Evolutionary conservation across 1,140 invertebrate species (phyloP).

Genomic region (Aleiodes sp.): DNA sequence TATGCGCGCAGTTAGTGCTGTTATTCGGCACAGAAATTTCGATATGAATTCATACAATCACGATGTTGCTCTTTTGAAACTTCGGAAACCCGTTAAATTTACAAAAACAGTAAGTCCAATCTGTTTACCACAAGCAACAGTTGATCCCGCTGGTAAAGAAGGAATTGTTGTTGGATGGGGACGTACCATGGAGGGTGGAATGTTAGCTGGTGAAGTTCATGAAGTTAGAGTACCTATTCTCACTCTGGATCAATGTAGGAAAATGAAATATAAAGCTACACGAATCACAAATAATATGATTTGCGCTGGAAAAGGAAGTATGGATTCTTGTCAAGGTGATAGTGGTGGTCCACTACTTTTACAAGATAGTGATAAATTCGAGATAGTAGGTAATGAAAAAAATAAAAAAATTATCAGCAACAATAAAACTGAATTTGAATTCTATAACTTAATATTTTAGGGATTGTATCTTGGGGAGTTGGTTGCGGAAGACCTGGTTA

Average conservation of each 20-base stretch:
- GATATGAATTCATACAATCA: conserved; percentile 87
- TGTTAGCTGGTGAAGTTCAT: conserved; percentile 79
- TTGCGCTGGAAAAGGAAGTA: conserved; percentile 79
- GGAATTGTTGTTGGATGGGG: conserved; percentile 88
- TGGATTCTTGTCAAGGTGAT: conserved; percentile 86
- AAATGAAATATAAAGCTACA: conserved; percentile 82
- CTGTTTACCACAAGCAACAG: conserved; percentile 76
- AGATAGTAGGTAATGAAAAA: conserved; percentile 76
- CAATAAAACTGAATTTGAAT: neutral
- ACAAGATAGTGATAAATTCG: conserved; percentile 75
- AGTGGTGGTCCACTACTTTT: conserved; percentile 83
- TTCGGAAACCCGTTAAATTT: conserved; percentile 80
- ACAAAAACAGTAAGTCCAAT: conserved; percentile 82
- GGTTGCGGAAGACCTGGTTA: conserved; percentile 72
- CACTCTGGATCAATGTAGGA: conserved; percentile 78
- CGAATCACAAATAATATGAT: conserved; percentile 85
- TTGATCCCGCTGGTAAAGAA: conserved; percentile 77
- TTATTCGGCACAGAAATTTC: conserved; percentile 83
- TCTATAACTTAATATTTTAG: conserved; percentile 39
- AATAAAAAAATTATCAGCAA: conserved; percentile 14
- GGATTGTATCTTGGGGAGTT: conserved; percentile 72
- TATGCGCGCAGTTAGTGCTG: conserved; percentile 79
- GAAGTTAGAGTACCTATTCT: conserved; percentile 87
- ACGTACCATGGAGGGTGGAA: conserved; percentile 80
- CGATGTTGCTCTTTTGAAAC: conserved; percentile 82